Evolutionary conservation across 2,797 vertebrate genomes (phyloP).

Genomic region (Aphelocoma californica): DNA sequence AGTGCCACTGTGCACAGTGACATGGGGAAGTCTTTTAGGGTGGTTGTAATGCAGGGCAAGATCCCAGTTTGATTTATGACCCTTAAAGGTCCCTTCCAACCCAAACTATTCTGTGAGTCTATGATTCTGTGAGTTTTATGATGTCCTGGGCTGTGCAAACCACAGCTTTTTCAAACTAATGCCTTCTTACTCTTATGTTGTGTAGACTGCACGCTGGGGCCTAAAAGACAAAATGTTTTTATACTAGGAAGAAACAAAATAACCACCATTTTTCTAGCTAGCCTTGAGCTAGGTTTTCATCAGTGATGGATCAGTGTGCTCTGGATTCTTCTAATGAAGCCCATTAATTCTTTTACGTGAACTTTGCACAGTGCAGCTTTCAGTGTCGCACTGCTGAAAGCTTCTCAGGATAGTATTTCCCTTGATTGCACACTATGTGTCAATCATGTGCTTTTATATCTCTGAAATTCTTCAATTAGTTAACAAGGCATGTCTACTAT

Average conservation of each 20-base stretch:
- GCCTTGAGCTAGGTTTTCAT: background rate
- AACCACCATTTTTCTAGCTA: background rate
- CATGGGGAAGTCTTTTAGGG: background rate
- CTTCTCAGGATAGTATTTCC: conserved; percentile 12
- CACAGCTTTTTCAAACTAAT: background rate
- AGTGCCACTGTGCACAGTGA: background rate
- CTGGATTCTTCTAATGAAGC: conserved; percentile 20
- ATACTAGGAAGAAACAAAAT: background rate
- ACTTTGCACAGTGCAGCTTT: conserved; percentile 4
- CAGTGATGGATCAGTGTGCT: background rate
- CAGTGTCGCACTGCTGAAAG: conserved; percentile 15
- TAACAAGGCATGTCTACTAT: conserved; percentile 4
- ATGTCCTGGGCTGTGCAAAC: background rate
- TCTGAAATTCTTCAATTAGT: conserved; percentile 35
- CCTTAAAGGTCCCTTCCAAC: background rate
- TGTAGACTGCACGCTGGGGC: background rate
- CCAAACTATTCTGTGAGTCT: background rate
- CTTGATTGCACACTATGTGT: conserved; percentile 4
- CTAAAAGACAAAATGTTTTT: background rate
- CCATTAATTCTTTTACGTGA: conserved; percentile 47
- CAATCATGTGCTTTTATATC: conserved; percentile 46
- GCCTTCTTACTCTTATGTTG: background rate
- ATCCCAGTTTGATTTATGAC: background rate
- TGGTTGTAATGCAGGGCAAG: background rate
- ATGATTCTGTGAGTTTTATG: accelerated